Base-by-base conservation (phyloP, 2,113 vertebrate genomes). In the Phalacrocorax pelagicus region DNA sequence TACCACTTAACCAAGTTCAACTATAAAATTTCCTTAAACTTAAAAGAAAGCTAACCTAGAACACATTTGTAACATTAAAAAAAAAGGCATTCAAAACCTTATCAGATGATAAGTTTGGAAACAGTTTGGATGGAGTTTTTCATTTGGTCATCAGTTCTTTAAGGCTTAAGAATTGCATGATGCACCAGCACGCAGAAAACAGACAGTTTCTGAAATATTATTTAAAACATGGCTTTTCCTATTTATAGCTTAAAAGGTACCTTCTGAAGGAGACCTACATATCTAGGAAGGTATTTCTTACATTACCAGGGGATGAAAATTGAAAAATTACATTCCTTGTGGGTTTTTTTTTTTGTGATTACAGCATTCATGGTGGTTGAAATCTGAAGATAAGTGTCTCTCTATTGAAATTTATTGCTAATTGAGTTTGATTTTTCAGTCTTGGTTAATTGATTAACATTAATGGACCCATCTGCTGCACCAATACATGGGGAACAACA, bases 371-470 rank as follows among this genome's bases (percentile, higher is more conserved):
- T 40, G 44, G 51, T 2, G 19, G 49, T 86, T 15, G 15, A 91
- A 95, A 92, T 81, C 44, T 67, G 67, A 92, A 73, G 70, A 62
- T 61, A 91, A 91, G 40, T 74, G 88, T 81, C 70, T 77, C 66
- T 96, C 86, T 92, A 82, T 85, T 91, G 66, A 85, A 96, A 97
- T 96, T 90, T 91, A 94, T 79, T 94, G 87, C 84, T 97, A 94
- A 97, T 94, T 96, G 85, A 89, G 82, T 86, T 96, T 97, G 79
- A 94, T 96, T 96, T 97, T 97, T 94, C 81, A 95, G 83, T 86
- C 80, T 84, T 93, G 83, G 77, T 96, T 96, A 96, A 97, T 96
- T 97, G 87, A 97, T 97, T 96, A 97, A 92, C 94, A 95, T 92
- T 97, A 97, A 97, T 96, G 71, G 52, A 97, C 71, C 84, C 91